phyloP scores from a whole-genome alignment of 2,113 vertebrate species.

The Pterocles burchelli region DNA sequence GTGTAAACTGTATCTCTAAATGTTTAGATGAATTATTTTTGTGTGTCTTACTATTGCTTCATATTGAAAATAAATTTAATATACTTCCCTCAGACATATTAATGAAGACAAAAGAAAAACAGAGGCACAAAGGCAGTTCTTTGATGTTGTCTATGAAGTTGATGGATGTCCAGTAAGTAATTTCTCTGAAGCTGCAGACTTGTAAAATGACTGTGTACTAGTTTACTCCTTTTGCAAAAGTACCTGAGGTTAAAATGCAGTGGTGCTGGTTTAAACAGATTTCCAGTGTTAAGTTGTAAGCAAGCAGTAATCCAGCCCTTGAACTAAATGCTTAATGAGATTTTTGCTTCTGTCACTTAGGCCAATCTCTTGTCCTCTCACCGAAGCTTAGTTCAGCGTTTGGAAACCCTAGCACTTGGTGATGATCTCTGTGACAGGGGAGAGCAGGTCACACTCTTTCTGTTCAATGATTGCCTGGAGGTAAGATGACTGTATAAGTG shows the following conservation, averaged over 20 bases:
- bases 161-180: conserved; percentile 96
- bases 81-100: conserved; percentile 84
- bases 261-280: conserved; percentile 32
- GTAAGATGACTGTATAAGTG: conserved; percentile 65
- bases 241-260: neutral
- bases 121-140: conserved; percentile 97
- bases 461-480: conserved; percentile 98
- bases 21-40: neutral
- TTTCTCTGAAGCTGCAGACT: neutral
- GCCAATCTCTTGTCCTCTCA: conserved; percentile 97
- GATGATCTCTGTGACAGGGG: conserved; percentile 96
- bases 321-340: conserved; percentile 49
- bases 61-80: neutral
- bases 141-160: conserved; percentile 98
- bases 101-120: conserved; percentile 99
- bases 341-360: conserved; percentile 67
- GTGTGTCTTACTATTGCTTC: neutral
- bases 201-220: neutral
- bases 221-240: neutral
- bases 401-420: conserved; percentile 91
- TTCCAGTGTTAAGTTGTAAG: neutral
- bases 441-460: conserved; percentile 94
- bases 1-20: neutral
- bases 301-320: conserved; percentile 2
- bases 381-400: conserved; percentile 88